phyloP scores from a whole-genome alignment of 2,113 vertebrate species.

The chimpanzee (Pan troglodytes) region DNA sequence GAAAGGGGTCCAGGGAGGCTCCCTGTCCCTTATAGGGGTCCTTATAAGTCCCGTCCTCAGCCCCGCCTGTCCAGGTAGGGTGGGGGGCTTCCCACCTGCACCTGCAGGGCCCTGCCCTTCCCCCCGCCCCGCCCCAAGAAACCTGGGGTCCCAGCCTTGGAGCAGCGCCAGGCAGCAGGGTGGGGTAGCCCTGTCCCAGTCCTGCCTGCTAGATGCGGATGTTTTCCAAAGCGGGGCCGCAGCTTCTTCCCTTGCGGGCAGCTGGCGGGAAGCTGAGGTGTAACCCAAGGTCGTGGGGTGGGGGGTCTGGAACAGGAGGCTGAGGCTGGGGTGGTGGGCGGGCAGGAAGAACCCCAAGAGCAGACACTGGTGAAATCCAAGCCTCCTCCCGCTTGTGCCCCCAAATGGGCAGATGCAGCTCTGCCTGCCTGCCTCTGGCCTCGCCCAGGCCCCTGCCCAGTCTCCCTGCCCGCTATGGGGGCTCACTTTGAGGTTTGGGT shows the following conservation, averaged over 20 bases:
- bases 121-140: too few relatives aligned
- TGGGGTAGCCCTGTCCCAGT: not conserved
- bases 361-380: not conserved
- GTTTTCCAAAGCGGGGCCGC: fast-evolving
- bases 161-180: not conserved
- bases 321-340: fast-evolving
- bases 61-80: not conserved
- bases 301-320: too few relatives aligned
- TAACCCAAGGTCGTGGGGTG: not conserved
- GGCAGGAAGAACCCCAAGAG: not conserved
- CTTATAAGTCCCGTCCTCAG: too few relatives aligned
- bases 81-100: not conserved
- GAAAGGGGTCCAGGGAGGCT: too few relatives aligned
- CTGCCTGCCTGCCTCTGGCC: not conserved
- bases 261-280: fast-evolving
- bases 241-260: fast-evolving
- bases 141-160: not conserved
- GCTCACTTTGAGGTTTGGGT: too few relatives aligned
- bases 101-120: not conserved
- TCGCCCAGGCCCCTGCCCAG: too few relatives aligned
- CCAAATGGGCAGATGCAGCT: fast-evolving
- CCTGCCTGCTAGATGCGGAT: fast-evolving
- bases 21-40: not conserved
- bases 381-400: not conserved
- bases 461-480: not conserved